phyloP scores from a whole-genome alignment of 2,113 vertebrate genomes.

The Apodemus sylvaticus region DNA sequence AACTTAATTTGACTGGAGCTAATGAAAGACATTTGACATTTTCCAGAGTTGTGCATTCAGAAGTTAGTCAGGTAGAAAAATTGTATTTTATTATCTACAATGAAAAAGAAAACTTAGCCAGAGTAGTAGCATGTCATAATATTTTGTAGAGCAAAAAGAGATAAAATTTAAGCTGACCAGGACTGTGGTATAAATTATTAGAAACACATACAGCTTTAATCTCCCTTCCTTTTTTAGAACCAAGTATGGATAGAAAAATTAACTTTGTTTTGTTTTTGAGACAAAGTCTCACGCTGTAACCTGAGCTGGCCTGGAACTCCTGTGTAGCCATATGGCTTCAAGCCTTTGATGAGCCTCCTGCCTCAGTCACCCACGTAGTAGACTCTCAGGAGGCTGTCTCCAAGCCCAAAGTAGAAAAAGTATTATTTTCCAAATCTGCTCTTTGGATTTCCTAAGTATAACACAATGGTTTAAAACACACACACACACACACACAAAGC shows the following conservation, averaged over 20 bases:
- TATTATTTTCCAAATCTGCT: constrained; percentile 65
- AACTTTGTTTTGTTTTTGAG: neutral
- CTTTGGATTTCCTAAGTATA: constrained; percentile 52
- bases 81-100: constrained; percentile 64
- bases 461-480: no score
- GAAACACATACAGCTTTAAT: constrained; percentile 63
- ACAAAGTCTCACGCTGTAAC: neutral
- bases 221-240: constrained; percentile 40
- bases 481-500: no score
- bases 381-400: neutral
- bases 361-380: neutral
- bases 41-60: constrained; percentile 73
- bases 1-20: constrained; percentile 74
- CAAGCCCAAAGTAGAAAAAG: neutral
- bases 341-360: neutral
- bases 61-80: constrained; percentile 77
- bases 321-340: neutral
- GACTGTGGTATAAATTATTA: constrained; percentile 55
- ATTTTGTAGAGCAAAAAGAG: constrained; percentile 76
- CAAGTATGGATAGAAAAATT: constrained; percentile 47
- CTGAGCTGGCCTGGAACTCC: neutral
- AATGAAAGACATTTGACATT: constrained; percentile 78
- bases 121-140: constrained; percentile 72
- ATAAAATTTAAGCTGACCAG: constrained; percentile 67
- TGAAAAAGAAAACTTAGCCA: constrained; percentile 66